Conservation (phyloP, 2,888 invertebrate species). For the Hoplodrina ambigua region DNA sequence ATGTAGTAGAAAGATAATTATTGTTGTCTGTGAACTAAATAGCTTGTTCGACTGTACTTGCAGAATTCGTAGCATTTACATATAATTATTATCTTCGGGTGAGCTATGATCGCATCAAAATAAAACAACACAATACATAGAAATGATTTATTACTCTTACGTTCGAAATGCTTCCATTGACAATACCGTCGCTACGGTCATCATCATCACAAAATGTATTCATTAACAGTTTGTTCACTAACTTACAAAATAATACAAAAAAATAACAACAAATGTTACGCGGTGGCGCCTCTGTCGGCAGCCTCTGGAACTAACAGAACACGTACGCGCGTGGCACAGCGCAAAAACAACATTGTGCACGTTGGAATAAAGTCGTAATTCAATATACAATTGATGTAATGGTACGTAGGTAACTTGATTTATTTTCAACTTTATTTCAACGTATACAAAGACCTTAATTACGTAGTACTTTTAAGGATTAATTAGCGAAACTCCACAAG, state of each 20-base stretch:
- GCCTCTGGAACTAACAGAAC: conserved; percentile 10
- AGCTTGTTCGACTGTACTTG: too few species aligned
- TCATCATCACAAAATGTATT: not conserved
- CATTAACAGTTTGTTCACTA: not conserved
- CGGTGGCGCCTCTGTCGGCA: conserved; percentile 17
- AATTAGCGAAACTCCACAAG: too few species aligned
- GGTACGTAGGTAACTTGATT: too few species aligned
- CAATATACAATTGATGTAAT: too few species aligned
- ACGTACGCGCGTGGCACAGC: not conserved
- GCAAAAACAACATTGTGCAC: not conserved
- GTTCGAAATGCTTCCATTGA: not conserved
- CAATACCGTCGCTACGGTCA: not conserved
- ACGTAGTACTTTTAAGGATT: too few species aligned
- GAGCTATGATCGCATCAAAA: not conserved
- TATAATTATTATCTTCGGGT: too few species aligned
- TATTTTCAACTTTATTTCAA: too few species aligned
- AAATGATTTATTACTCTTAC: conserved; percentile 36
- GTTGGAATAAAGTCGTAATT: too few species aligned
- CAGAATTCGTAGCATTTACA: too few species aligned
- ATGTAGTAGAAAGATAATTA: too few species aligned
- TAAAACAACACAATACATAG: conserved; percentile 26
- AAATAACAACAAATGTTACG: not conserved
- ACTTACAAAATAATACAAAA: not conserved
- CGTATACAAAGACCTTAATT: too few species aligned
- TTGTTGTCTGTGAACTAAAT: too few species aligned